Evolutionary conservation across 1,140 invertebrate species (phyloP).

Genomic region (Trissolcus basalis): DNA sequence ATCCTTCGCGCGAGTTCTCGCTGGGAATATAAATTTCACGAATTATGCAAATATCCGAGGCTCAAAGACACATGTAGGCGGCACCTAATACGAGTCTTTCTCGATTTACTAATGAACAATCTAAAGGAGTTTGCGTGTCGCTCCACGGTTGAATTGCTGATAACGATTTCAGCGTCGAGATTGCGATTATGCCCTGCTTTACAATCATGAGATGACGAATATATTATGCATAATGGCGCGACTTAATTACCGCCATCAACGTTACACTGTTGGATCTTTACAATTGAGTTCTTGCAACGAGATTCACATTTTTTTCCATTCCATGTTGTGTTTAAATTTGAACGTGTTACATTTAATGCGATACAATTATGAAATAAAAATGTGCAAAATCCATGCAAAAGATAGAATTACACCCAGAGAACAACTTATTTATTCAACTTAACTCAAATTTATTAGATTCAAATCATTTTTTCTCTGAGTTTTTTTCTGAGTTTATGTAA

Average conservation of each 20-base stretch:
- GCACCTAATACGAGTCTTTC: slow-evolving; percentile 53
- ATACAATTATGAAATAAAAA: no score
- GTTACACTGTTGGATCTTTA: no score
- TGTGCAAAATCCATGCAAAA: no score
- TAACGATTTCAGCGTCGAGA: slow-evolving; percentile 47
- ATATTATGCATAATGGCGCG: slow-evolving; percentile 35
- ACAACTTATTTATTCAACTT: no score
- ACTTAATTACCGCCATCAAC: slow-evolving; percentile 28
- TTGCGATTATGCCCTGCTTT: slow-evolving; percentile 50
- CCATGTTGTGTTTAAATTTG: no score
- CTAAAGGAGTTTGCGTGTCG: slow-evolving; percentile 40
- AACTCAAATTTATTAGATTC: no score
- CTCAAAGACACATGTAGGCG: slow-evolving; percentile 56
- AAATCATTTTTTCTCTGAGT: no score
- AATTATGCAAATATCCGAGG: slow-evolving; percentile 53
- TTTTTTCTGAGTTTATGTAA: no score
- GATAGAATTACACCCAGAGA: no score
- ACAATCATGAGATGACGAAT: slow-evolving; percentile 50
- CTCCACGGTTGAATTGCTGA: slow-evolving; percentile 47
- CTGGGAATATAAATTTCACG: slow-evolving; percentile 55
- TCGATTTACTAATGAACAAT: slow-evolving; percentile 58
- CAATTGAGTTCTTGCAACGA: no score
- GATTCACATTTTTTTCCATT: no score
- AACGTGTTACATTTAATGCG: no score
- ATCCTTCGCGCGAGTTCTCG: slow-evolving; percentile 34